Percentiles rank a stretch among this genome's conserved stretches.
Conservation (phyloP, 1,140 invertebrate genomes). For the Drosophila obscura region DNA sequence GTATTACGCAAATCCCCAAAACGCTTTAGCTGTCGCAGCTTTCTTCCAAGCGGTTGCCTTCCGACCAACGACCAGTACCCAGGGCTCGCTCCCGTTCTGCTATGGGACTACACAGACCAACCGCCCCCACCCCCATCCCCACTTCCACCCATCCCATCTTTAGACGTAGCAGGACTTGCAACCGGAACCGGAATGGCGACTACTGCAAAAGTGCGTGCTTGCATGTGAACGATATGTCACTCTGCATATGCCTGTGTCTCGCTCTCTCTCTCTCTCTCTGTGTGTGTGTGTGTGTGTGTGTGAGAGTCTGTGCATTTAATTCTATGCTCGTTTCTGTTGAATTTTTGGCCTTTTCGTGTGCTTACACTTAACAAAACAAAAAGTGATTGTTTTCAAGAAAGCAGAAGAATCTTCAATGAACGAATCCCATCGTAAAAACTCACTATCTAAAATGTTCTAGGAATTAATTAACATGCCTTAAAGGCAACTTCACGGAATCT, state of each 20-base stretch:
- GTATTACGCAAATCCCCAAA: constrained; percentile 78
- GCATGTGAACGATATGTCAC: constrained; percentile 64
- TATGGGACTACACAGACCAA: neutral
- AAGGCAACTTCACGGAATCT: no score
- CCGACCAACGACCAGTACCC: constrained; percentile 51
- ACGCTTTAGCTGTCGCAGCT: constrained; percentile 80
- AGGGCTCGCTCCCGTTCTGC: constrained; percentile 2
- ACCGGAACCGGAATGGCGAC: constrained; percentile 38
- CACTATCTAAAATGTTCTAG: neutral
- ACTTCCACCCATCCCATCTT: neutral
- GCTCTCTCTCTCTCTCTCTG: neutral
- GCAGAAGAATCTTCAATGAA: neutral
- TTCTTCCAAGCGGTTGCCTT: constrained; percentile 77
- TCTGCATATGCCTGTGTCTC: constrained; percentile 30
- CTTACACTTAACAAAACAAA: constrained; percentile 33
- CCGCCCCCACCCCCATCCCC: neutral
- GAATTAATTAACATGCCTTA: neutral
- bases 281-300: constrained; percentile 1
- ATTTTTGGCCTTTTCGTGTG: constrained; percentile 36
- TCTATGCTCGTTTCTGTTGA: constrained; percentile 37
- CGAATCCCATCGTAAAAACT: neutral
- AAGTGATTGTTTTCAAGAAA: no score
- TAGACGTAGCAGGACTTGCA: constrained; percentile 1
- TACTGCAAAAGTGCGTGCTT: constrained; percentile 77
- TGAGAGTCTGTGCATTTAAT: constrained; percentile 34